phyloP scores from a whole-genome alignment of 1,140 invertebrate genomes.

The Tachypleus tridentatus region DNA sequence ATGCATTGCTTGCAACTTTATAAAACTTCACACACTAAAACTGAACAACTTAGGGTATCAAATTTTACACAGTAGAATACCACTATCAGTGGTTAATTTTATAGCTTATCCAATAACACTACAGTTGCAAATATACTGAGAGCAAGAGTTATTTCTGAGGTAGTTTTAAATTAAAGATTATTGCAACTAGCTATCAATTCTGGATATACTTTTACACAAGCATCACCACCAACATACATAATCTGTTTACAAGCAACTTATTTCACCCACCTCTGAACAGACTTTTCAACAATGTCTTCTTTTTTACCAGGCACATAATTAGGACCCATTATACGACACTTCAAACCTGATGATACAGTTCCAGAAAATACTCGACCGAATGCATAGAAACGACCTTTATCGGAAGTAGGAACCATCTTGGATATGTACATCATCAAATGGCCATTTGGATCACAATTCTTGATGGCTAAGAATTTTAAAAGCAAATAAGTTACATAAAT shows the following conservation, averaged over 20 bases:
- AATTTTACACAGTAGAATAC: too few relatives aligned
- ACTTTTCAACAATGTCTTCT: conserved; percentile 97
- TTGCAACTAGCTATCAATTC: too few relatives aligned
- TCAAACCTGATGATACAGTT: conserved; percentile 86
- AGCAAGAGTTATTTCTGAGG: too few relatives aligned
- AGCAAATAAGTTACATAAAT: neutral
- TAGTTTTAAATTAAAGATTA: too few relatives aligned
- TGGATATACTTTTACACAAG: too few relatives aligned
- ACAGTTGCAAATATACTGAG: too few relatives aligned
- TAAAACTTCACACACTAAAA: too few relatives aligned
- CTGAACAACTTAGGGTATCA: too few relatives aligned
- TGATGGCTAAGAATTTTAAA: conserved; percentile 35
- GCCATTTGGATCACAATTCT: conserved; percentile 89
- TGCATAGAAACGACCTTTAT: conserved; percentile 99
- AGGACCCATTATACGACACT: conserved; percentile 96
- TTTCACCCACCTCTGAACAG: conserved; percentile 61
- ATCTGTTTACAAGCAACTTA: neutral
- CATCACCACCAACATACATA: neutral
- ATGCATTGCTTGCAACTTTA: too few relatives aligned
- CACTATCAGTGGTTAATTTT: too few relatives aligned
- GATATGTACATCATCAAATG: conserved; percentile 99
- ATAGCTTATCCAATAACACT: too few relatives aligned
- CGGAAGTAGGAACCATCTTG: conserved; percentile 99
- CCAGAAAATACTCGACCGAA: conserved; percentile 99
- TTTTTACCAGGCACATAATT: conserved; percentile 97